Evolutionary conservation across 2,797 vertebrate genomes (phyloP).

Genomic region (Mormyrops attenuatus): DNA sequence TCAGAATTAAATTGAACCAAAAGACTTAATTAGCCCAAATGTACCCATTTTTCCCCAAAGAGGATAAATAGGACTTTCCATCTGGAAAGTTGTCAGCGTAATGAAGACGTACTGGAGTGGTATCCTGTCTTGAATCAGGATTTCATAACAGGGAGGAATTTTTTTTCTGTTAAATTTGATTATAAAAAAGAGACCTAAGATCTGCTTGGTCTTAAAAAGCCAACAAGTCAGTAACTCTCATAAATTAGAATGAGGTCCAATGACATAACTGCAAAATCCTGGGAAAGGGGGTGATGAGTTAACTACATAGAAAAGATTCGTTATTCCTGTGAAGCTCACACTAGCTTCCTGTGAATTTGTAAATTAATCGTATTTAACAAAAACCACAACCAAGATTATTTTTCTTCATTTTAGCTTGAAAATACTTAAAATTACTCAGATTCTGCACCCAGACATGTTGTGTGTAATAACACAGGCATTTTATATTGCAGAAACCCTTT

Average conservation of each 20-base stretch:
- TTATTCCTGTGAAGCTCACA: slow-evolving; percentile 42
- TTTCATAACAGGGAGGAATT: slow-evolving; percentile 47
- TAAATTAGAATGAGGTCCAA: slow-evolving; percentile 61
- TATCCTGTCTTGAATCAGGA: slow-evolving; percentile 52
- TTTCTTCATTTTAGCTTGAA: slow-evolving; percentile 46
- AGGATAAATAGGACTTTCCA: slow-evolving; percentile 55
- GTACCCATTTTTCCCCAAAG: slow-evolving; percentile 41
- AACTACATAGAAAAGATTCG: slow-evolving; percentile 28
- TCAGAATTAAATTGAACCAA: slow-evolving; percentile 12
- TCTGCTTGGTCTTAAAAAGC: slow-evolving; percentile 39
- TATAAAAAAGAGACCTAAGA: slow-evolving; percentile 52
- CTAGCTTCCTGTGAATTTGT: slow-evolving; percentile 39
- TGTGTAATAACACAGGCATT: slow-evolving; percentile 20
- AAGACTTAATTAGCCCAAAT: slow-evolving; percentile 17
- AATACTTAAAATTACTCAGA: slow-evolving; percentile 41
- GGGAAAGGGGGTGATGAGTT: slow-evolving; percentile 36
- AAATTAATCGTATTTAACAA: slow-evolving; percentile 30
- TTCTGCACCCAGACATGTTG: slow-evolving; percentile 32
- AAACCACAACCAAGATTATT: slow-evolving; percentile 44
- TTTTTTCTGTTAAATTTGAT: slow-evolving; percentile 34
- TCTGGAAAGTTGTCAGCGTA: slow-evolving; percentile 52
- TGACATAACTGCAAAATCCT: slow-evolving; percentile 50
- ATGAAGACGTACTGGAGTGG: slow-evolving; percentile 49
- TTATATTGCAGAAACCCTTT: slow-evolving; percentile 49
- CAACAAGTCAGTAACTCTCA: slow-evolving; percentile 34